A percentile compares a stretch with the other conserved stretches of the same genome.
phyloP scores from a whole-genome alignment of 2,797 vertebrate genomes.

The Falco peregrinus region DNA sequence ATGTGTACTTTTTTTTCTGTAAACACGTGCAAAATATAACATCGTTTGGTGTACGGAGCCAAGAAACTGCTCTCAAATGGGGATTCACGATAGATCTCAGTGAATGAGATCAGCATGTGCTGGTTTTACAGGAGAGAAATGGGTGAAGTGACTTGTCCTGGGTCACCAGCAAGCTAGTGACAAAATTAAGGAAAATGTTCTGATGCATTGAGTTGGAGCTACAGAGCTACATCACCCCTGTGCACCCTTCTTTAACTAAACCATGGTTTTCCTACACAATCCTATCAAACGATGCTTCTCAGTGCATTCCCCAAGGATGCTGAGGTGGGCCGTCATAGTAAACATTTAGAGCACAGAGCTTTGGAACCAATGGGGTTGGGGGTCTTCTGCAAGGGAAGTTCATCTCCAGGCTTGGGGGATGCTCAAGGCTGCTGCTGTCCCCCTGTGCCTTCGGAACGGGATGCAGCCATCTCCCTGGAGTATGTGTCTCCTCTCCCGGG shows the following conservation, averaged over 20 bases:
- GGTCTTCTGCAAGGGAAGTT: not conserved
- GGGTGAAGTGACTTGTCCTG: fast-evolving
- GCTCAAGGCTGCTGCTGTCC: fast-evolving
- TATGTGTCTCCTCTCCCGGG: fast-evolving
- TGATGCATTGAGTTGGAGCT: not conserved
- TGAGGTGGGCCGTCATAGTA: fast-evolving
- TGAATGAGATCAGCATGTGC: not conserved
- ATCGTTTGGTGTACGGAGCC: fast-evolving
- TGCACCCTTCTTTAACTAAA: not conserved
- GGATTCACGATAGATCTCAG: fast-evolving
- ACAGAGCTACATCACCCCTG: not conserved
- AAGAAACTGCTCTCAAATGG: fast-evolving
- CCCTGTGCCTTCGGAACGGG: not conserved
- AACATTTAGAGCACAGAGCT: not conserved
- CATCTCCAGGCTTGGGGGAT: not conserved
- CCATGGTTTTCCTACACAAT: not conserved
- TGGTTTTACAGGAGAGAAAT: not conserved
- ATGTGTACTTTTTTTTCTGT: not conserved
- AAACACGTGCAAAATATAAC: fast-evolving
- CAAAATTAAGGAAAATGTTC: not conserved
- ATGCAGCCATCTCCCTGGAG: too few species aligned
- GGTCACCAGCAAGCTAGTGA: not conserved
- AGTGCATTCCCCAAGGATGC: not conserved
- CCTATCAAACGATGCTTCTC: fast-evolving
- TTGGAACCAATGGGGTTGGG: not conserved